Evolutionary conservation across 1,140 invertebrate species (phyloP).

Genomic region (Dendroctonus ponderosae): DNA sequence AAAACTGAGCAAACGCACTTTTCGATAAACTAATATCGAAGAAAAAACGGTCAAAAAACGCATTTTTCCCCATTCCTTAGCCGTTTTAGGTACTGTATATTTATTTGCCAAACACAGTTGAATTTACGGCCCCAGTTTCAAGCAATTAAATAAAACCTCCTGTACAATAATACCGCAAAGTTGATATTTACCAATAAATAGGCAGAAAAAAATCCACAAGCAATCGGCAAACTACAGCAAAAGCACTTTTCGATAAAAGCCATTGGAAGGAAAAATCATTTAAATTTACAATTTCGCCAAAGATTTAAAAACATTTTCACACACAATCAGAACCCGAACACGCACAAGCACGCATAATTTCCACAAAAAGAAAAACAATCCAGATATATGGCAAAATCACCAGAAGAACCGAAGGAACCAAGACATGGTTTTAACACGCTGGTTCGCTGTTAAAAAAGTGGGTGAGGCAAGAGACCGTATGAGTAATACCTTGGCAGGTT

Average conservation of each 20-base stretch:
- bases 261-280: conserved; percentile 33
- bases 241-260: conserved; percentile 45
- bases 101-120: too few relatives aligned
- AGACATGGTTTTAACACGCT: too few relatives aligned
- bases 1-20: conserved; percentile 45
- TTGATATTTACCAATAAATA: conserved; percentile 43
- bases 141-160: too few relatives aligned
- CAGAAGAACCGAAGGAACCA: too few relatives aligned
- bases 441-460: conserved; percentile 11
- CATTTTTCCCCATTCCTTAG: too few relatives aligned
- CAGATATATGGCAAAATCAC: too few relatives aligned
- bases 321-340: conserved; percentile 2
- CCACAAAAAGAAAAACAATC: too few relatives aligned
- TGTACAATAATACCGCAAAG: too few relatives aligned
- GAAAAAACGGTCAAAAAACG: conserved; percentile 25
- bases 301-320: conserved; percentile 32
- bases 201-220: conserved; percentile 46
- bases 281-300: conserved; percentile 28
- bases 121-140: too few relatives aligned
- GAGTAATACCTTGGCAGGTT: conserved; percentile 41
- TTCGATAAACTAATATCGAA: conserved; percentile 40
- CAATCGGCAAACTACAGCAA: conserved; percentile 47
- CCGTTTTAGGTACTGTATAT: too few relatives aligned
- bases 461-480: conserved; percentile 42
- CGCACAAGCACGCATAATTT: neutral